These are phyloP conservation scores for Craseonycteris thonglongyai DNA, from an alignment of 2,113 vertebrate genomes.

Conservation along the genomic window DNA sequence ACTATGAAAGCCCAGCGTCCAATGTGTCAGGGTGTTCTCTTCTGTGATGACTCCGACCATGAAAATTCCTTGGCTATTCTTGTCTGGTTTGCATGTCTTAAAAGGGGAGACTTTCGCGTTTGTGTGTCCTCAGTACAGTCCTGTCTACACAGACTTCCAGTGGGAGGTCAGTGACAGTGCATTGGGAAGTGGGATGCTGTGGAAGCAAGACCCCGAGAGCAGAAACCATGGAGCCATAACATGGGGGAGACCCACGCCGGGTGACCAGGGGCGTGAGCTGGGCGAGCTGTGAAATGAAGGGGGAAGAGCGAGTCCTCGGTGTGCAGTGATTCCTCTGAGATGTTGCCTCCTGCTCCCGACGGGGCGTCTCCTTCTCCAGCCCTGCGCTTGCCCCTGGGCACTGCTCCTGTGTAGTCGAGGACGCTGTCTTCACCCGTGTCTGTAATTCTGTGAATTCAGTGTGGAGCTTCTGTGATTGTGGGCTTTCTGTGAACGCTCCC, in stretches of 20 bases:
- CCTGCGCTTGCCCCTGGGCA: background rate
- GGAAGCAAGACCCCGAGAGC: background rate
- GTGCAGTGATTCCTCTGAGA: constrained; percentile 44
- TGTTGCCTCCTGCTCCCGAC: background rate
- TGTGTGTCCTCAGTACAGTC: background rate
- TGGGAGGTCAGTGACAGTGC: background rate
- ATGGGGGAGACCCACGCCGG: background rate
- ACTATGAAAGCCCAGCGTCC: background rate
- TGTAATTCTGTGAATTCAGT: background rate
- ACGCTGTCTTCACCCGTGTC: background rate
- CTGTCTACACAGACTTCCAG: background rate
- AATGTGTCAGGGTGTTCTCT: rapidly evolving
- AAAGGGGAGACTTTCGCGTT: background rate
- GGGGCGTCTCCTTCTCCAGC: constrained; percentile 25
- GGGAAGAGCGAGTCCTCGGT: background rate
- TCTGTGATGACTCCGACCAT: background rate
- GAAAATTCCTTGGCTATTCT: background rate
- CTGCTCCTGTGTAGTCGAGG: background rate
- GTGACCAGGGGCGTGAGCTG: background rate
- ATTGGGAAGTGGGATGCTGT: background rate
- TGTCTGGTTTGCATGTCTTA: background rate
- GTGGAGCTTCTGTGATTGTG: background rate
- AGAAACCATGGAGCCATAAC: background rate
- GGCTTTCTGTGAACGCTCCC: background rate
- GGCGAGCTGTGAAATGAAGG: background rate